Conservation (phyloP, 2,113 vertebrate species). For the Cromileptes altivelis region DNA sequence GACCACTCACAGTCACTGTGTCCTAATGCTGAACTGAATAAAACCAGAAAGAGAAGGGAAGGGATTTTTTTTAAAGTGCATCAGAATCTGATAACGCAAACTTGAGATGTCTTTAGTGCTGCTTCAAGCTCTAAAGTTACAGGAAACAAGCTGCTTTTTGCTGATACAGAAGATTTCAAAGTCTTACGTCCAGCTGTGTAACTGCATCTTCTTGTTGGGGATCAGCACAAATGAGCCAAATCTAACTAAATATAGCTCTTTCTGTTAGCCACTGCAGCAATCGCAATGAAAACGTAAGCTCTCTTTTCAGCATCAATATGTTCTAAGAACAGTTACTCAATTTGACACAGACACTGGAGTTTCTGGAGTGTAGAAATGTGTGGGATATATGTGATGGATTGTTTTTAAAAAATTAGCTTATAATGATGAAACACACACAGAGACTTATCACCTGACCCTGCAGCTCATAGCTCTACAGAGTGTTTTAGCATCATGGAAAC, state of each 20-base stretch:
- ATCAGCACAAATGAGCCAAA: conserved; percentile 21
- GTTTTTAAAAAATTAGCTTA: too few species aligned
- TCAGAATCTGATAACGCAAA: conserved; percentile 26
- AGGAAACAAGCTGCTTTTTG: conserved; percentile 38
- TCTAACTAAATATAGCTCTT: conserved; percentile 10
- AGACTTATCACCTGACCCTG: neutral
- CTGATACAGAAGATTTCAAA: conserved; percentile 23
- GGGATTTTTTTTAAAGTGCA: neutral
- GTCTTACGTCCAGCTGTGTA: conserved; percentile 48
- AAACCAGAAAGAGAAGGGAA: conserved; percentile 9
- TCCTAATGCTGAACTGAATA: conserved; percentile 15
- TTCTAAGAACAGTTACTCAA: neutral
- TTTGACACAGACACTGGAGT: neutral
- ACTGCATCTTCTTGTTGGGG: conserved; percentile 26
- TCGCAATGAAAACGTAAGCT: neutral
- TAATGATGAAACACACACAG: neutral
- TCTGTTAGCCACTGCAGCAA: neutral
- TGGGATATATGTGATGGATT: neutral
- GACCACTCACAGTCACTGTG: conserved; percentile 56
- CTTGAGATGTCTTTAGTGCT: conserved; percentile 32
- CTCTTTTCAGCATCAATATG: neutral
- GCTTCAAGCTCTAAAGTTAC: conserved; percentile 52
- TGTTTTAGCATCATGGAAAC: neutral
- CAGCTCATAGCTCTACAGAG: neutral
- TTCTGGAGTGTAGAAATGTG: neutral